Conservation (phyloP, 2,113 vertebrate genomes). For the Fulica atra region DNA sequence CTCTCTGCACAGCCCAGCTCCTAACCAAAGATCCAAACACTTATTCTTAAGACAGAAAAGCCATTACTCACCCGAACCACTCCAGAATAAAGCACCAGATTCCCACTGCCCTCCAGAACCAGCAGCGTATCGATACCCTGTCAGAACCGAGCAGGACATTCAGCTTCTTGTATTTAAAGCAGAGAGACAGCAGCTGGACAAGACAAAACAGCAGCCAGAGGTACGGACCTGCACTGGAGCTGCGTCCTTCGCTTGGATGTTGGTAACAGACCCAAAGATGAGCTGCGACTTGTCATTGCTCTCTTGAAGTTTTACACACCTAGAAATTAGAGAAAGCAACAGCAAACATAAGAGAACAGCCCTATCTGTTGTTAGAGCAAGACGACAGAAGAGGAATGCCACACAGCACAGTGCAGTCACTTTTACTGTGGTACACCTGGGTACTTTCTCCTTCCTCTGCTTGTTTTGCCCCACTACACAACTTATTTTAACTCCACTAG, state of each 20-base stretch:
- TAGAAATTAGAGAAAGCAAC: conserved; percentile 50
- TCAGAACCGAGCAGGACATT: neutral
- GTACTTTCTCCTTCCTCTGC: neutral
- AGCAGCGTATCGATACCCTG: conserved; percentile 89
- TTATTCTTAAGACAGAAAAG: neutral
- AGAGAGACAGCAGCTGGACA: neutral
- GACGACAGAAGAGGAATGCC: neutral
- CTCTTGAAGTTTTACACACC: conserved; percentile 95
- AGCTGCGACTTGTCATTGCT: conserved; percentile 91
- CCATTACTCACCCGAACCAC: conserved; percentile 83
- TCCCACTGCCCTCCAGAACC: conserved; percentile 90
- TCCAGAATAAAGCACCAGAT: conserved; percentile 93
- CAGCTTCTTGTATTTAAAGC: neutral
- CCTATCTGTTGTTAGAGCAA: neutral
- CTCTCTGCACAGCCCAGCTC: neutral
- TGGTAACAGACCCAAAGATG: conserved; percentile 91
- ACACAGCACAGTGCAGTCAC: neutral
- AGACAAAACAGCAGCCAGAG: neutral
- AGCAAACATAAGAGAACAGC: neutral
- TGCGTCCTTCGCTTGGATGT: conserved; percentile 91
- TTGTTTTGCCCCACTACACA: neutral
- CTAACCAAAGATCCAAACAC: neutral
- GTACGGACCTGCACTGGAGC: conserved; percentile 77
- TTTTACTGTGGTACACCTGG: neutral
- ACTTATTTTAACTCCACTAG: neutral